Base-by-base conservation (phyloP, 2,888 invertebrate genomes). In the Ashinkailepas kermadecensis region DNA sequence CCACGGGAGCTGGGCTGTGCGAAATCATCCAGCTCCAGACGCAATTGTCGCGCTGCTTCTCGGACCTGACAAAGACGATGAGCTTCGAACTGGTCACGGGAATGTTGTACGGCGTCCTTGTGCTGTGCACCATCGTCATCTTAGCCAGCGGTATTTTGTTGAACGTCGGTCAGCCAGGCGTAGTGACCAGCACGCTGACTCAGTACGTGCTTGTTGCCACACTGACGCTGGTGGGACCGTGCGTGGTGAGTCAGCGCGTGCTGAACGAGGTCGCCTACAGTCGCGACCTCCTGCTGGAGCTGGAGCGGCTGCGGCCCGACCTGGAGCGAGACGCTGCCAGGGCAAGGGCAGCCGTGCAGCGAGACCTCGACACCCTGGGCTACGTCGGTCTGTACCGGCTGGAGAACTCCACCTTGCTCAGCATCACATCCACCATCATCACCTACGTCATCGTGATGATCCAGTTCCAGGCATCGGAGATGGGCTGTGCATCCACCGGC, bases 341-440 rank as follows among this genome's bases (percentile, higher is more conserved):
- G 23, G 23, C 13, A 12, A 23, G 21, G 67, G 25, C 10, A 12
- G 12, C 23, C 3, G 67, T 67, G 11, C 8, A 67, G 25, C 67
- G 13, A 0, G 67, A 67, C 23, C 67, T 67, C 23, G 67, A 67
- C n/a, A 67, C 25, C 7, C 12, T 67, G 23, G 67, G 67, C 67
- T 23, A 67, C n/a, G 11, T 67, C 10, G 67, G 23, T 4, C 67
- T 67, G 23, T 67, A 11, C 25, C 67, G 67, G 0, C 67, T 67
- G 67, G 23, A 18, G 80, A 18, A 25, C 80, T 23, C 58, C 57
- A 25, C 83, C 83, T 2, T 65, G 58, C 56, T 67, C 25, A 67
- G 67, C 67, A 25, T 67, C 67, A 21, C 11, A 23, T 67, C 67
- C 67, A 25, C 67, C 67, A 67, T 67, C 67, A 11, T 67, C 23